These are phyloP conservation scores for Semnornis frantzii DNA, from an alignment of 2,113 vertebrate genomes.

Conservation along the genomic window DNA sequence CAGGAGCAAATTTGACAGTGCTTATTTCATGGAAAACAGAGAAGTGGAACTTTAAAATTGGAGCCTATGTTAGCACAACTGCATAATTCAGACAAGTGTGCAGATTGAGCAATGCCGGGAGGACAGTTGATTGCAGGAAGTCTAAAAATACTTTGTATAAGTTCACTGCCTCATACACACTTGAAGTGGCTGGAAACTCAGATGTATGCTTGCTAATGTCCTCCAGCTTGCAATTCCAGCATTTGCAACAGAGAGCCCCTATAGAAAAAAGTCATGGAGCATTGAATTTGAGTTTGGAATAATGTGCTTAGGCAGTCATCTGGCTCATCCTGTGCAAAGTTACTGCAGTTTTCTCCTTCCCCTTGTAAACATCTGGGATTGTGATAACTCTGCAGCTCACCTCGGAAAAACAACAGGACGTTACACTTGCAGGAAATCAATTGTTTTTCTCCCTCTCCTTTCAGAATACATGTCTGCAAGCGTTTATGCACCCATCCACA, in stretches of 20 bases:
- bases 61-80: not conserved
- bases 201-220: not conserved
- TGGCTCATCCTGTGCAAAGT: not conserved
- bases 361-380: constrained; percentile 28
- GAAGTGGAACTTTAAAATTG: constrained; percentile 41
- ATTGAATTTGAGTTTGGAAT: not conserved
- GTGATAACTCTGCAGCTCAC: constrained; percentile 29
- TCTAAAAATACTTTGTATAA: constrained; percentile 69
- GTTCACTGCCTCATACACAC: constrained; percentile 7
- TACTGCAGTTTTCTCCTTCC: not conserved
- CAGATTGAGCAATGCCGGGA: constrained; percentile 27
- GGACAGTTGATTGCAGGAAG: constrained; percentile 65
- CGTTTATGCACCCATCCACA: not conserved
- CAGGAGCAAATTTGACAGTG: constrained; percentile 9
- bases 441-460: constrained; percentile 26
- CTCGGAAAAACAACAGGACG: constrained; percentile 5
- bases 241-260: not conserved
- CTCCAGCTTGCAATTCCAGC: not conserved
- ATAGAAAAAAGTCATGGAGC: not conserved
- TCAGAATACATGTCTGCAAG: not conserved
- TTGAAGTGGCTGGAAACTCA: constrained; percentile 35
- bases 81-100: constrained; percentile 31
- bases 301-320: not conserved
- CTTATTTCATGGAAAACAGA: constrained; percentile 39
- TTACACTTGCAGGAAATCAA: constrained; percentile 25